Percentiles rank a stretch among this genome's conserved stretches.
These are phyloP conservation scores for Zelleria hepariella DNA, from an alignment of 2,888 invertebrate species.

Conservation along the genomic window DNA sequence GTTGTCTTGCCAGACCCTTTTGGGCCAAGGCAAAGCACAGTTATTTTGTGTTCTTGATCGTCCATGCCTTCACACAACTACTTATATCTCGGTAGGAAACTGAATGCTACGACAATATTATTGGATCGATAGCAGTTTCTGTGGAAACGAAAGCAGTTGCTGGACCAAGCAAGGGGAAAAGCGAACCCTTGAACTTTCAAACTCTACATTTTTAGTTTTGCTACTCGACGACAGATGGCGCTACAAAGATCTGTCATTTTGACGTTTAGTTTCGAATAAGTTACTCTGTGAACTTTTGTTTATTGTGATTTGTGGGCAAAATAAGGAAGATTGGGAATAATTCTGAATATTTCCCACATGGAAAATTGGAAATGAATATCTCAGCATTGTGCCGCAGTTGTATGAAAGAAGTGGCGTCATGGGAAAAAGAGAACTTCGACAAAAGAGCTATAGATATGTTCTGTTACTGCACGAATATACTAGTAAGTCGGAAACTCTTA, in stretches of 20 bases:
- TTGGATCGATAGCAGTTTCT: background rate
- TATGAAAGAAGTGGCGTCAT: slow-evolving; percentile 51
- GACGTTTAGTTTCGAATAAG: background rate
- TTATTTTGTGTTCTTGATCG: slow-evolving; percentile 52
- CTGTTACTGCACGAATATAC: slow-evolving; percentile 50
- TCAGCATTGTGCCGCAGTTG: slow-evolving; percentile 49
- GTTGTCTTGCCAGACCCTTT: slow-evolving; percentile 86
- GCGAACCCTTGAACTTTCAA: background rate
- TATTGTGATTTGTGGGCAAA: background rate
- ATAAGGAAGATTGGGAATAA: background rate
- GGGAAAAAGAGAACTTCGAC: slow-evolving; percentile 44
- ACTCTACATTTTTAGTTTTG: background rate
- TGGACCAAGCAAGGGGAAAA: background rate
- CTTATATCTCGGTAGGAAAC: background rate
- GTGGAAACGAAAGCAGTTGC: background rate
- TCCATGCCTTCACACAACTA: slow-evolving; percentile 32
- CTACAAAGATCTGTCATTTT: background rate
- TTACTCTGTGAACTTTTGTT: background rate
- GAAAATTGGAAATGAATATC: slow-evolving; percentile 32
- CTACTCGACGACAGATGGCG: slow-evolving; percentile 1
- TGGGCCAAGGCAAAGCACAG: slow-evolving; percentile 81
- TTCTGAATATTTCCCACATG: background rate
- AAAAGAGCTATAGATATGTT: slow-evolving; percentile 45
- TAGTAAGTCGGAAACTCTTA: slow-evolving; percentile 23
- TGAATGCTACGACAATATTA: background rate